Evolutionary conservation across 2,888 invertebrate genomes (phyloP).

Genomic region (Acleris holmiana): DNA sequence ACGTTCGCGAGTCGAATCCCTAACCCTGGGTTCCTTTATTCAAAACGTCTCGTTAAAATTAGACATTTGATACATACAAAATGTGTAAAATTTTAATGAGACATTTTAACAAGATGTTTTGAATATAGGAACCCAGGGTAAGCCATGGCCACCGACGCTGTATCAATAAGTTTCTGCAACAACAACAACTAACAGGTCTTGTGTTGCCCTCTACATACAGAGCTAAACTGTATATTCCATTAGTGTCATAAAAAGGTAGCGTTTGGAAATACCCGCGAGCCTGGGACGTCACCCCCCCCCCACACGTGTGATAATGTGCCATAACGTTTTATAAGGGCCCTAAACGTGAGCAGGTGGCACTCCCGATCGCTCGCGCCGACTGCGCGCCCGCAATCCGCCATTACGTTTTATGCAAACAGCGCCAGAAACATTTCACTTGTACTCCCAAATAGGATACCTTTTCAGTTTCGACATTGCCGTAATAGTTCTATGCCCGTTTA

Average conservation of each 20-base stretch:
- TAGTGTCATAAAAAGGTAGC: slow-evolving; percentile 79
- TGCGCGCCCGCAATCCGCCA: slow-evolving; percentile 77
- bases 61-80: no score
- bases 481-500: slow-evolving; percentile 35
- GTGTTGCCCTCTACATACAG: slow-evolving; percentile 50
- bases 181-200: no score
- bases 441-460: slow-evolving; percentile 40
- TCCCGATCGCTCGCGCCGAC: slow-evolving; percentile 73
- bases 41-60: no score
- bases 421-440: slow-evolving; percentile 41
- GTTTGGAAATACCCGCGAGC: slow-evolving; percentile 72
- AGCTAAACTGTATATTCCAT: slow-evolving; percentile 79
- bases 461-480: slow-evolving; percentile 34
- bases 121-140: no score
- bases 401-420: slow-evolving; percentile 73
- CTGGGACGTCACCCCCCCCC: no score
- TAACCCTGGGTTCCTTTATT: no score
- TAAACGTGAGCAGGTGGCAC: slow-evolving; percentile 82
- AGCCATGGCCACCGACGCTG: no score
- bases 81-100: no score
- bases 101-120: no score
- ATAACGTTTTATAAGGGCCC: slow-evolving; percentile 83
- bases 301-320: slow-evolving; percentile 81
- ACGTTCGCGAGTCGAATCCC: no score
- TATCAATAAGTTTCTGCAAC: no score